Evolutionary conservation across 2,888 invertebrate species (phyloP).

Genomic region (Oscheius sp.): DNA sequence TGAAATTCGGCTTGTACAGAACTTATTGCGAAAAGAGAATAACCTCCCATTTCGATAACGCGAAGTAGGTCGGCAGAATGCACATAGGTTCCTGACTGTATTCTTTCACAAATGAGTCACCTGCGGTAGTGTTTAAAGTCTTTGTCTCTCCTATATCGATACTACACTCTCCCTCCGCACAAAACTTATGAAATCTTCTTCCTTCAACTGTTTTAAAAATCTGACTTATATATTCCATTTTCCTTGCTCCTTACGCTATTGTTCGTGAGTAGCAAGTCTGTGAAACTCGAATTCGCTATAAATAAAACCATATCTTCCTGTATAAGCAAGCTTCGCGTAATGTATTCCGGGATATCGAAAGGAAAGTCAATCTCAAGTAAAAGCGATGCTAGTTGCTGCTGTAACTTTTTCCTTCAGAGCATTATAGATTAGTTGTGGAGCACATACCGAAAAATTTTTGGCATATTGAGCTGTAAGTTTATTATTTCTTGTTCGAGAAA

Average conservation of each 20-base stretch:
- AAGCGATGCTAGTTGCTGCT: too few relatives aligned
- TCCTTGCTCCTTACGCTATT: conserved; percentile 19
- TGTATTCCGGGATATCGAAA: conserved; percentile 31
- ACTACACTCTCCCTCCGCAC: conserved; percentile 50
- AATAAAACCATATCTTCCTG: conserved; percentile 46
- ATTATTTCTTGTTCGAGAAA: too few relatives aligned
- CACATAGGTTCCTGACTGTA: conserved; percentile 39
- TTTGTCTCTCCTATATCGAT: conserved; percentile 35
- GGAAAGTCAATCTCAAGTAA: too few relatives aligned
- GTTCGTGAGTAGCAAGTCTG: conserved; percentile 4
- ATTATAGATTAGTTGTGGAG: too few relatives aligned
- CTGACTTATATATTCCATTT: not conserved
- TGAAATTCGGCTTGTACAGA: conserved; percentile 40
- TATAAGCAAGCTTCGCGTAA: conserved; percentile 37
- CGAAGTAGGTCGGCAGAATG: conserved; percentile 44
- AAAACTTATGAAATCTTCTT: conserved; percentile 33
- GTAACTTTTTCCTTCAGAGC: not conserved
- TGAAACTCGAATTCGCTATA: conserved; percentile 29
- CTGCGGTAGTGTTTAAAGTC: conserved; percentile 33
- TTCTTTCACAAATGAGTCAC: conserved; percentile 2
- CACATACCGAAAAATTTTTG: too few relatives aligned
- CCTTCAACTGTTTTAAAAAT: not conserved
- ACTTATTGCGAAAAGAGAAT: conserved; percentile 43
- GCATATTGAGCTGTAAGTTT: too few relatives aligned
- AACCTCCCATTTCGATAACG: conserved; percentile 37